A percentile compares a stretch with the other conserved stretches of the same genome.
phyloP scores from a whole-genome alignment of 1,140 invertebrate species.

The Sinella curviseta region DNA sequence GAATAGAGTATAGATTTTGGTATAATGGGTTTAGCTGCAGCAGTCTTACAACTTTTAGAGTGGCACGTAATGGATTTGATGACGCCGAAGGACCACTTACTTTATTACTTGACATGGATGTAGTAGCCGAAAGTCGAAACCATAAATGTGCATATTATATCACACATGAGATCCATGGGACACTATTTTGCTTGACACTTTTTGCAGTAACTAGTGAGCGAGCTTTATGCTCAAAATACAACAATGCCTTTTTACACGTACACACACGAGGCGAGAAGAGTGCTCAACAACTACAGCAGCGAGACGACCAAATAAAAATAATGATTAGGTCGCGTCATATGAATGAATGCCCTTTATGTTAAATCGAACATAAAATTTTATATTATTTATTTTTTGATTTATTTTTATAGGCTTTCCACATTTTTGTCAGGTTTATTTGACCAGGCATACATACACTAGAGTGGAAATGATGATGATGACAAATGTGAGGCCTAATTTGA shows the following conservation, averaged over 20 bases:
- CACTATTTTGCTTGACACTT: neutral
- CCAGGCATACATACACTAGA: neutral
- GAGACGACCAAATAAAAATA: neutral
- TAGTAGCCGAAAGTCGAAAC: neutral
- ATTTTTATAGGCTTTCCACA: neutral
- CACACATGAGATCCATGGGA: neutral
- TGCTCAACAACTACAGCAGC: too few species aligned
- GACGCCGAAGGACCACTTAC: slow-evolving; percentile 12
- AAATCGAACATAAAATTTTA: slow-evolving; percentile 5
- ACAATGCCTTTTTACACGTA: neutral
- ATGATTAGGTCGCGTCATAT: neutral
- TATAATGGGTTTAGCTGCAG: neutral
- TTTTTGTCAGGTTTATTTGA: neutral
- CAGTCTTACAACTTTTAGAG: neutral
- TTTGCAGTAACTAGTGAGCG: too few species aligned
- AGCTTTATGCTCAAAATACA: neutral
- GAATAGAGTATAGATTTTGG: neutral
- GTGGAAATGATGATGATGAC: neutral
- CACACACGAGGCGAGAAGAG: neutral
- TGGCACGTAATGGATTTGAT: slow-evolving; percentile 8
- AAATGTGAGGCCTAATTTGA: neutral
- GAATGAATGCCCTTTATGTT: neutral
- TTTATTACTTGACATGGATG: slow-evolving; percentile 12
- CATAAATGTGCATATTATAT: neutral
- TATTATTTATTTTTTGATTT: neutral